Base-by-base conservation (phyloP, 2,797 vertebrate genomes). In the Falco novaeseelandiae region DNA sequence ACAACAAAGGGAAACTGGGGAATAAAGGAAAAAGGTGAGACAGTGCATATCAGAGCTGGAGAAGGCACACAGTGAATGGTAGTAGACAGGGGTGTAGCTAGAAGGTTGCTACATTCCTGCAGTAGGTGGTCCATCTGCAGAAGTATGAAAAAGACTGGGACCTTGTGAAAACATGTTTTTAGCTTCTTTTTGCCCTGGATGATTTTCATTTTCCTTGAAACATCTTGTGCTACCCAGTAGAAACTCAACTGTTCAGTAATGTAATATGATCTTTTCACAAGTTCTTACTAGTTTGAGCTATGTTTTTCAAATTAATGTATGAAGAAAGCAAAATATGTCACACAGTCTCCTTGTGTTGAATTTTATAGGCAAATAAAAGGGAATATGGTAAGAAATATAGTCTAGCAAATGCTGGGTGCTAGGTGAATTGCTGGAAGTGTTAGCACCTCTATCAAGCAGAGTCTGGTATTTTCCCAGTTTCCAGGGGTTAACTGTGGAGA, bases 151-250 rank as follows among this genome's bases (percentile, higher is more conserved):
- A 76, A 46, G 23, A 54, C 48, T 29, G 8, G 10, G 16, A 15
- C 13, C 5, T 76, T 72, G 13, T 32, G 20, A 51, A 89, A 81
- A 80, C 7, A 15, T 30, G 21, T 19, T 66, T 77, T 81, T 88
- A 71, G 27, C 36, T 95, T 57, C 9, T 55, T 44, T 79, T 91
- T 94, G 57, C 62, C n/a, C 17, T 82, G 55, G n/a, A 63, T 83
- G 8, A 79, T 66, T 67, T 83, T 96, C 17, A 88, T 95, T 97
- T 97, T 87, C 51, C 84, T 87, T 77, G 91, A 86, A 77, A 87
- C 32, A 21, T 57, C 12, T 73, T 78, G 69, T 14, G 14, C 15
- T 94, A 73, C 21, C 29, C 73, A 72, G 87, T 25, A 42, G 22
- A 83, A 83, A 71, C 3, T 74, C 6, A 52, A 34, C 11, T 87